Conservation (phyloP, 2,113 vertebrate species). For the Muscicapa adusta region DNA sequence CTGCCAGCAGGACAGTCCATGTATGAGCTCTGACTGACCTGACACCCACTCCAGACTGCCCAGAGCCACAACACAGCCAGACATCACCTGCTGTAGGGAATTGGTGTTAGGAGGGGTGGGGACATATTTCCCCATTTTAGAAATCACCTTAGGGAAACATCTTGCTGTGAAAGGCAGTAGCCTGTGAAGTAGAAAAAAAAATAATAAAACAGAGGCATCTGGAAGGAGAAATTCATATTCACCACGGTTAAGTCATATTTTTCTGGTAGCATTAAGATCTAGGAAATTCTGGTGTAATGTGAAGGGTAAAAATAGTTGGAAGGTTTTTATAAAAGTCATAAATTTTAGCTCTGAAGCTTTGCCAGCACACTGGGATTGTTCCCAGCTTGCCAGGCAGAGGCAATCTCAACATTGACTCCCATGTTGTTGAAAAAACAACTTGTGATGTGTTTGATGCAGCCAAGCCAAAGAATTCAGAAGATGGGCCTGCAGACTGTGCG, state of each 20-base stretch:
- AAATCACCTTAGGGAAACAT: not conserved
- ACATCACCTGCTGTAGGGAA: not conserved
- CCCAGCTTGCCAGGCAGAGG: not conserved
- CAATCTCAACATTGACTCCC: not conserved
- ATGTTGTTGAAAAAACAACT: not conserved
- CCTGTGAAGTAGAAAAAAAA: not conserved
- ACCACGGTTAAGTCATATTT: not conserved
- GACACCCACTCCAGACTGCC: not conserved
- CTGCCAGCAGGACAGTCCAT: too few relatives aligned
- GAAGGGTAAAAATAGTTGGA: not conserved
- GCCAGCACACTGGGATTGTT: not conserved
- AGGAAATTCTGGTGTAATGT: not conserved
- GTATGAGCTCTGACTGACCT: not conserved
- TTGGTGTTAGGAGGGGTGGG: not conserved
- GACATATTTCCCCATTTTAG: rapidly evolving
- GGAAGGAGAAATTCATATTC: not conserved
- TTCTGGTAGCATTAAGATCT: not conserved
- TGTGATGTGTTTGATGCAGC: slow-evolving; percentile 47
- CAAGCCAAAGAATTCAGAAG: slow-evolving; percentile 70
- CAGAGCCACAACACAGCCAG: not conserved
- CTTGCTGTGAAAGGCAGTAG: not conserved
- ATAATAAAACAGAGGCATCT: not conserved
- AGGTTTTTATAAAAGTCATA: not conserved
- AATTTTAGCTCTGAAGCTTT: not conserved
- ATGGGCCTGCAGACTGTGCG: slow-evolving; percentile 51